Evolutionary conservation across 2,888 invertebrate species (phyloP).

Genomic region (Heliconius hortense): DNA sequence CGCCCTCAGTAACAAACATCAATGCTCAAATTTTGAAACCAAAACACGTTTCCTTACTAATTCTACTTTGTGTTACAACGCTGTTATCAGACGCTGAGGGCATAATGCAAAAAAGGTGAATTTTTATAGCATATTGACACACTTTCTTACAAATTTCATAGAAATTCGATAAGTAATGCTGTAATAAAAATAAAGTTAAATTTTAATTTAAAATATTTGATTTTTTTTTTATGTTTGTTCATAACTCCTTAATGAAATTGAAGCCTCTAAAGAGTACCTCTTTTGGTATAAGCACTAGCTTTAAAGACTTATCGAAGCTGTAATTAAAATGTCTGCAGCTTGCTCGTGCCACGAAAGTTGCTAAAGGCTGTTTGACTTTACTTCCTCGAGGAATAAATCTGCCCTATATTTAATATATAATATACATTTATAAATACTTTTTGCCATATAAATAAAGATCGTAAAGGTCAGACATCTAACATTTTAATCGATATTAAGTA

Average conservation of each 20-base stretch:
- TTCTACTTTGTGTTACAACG: conserved; percentile 57
- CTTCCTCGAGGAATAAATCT: neutral
- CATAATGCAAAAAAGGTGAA: conserved; percentile 13
- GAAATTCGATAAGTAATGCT: neutral
- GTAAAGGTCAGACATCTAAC: too few relatives aligned
- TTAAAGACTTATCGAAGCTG: conserved; percentile 18
- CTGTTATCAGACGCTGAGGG: conserved; percentile 8
- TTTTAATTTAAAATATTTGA: neutral
- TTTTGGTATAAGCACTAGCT: conserved; percentile 7
- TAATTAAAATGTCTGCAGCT: conserved; percentile 28
- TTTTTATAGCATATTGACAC: conserved; percentile 13
- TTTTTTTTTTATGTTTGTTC: neutral
- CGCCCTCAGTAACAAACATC: conserved; percentile 50
- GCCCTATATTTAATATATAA: conserved; percentile 6
- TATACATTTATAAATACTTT: neutral
- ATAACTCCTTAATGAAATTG: conserved; percentile 1
- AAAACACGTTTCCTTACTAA: conserved; percentile 64
- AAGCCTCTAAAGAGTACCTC: neutral
- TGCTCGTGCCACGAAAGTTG: conserved; percentile 7
- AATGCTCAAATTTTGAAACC: conserved; percentile 57
- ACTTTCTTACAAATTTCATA: conserved; percentile 10
- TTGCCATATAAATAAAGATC: neutral
- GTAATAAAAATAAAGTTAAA: neutral
- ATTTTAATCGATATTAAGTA: too few relatives aligned
- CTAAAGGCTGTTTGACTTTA: conserved; percentile 14